phyloP scores from a whole-genome alignment of 1,140 invertebrate species.

The Pseudomyrmex sp. region DNA sequence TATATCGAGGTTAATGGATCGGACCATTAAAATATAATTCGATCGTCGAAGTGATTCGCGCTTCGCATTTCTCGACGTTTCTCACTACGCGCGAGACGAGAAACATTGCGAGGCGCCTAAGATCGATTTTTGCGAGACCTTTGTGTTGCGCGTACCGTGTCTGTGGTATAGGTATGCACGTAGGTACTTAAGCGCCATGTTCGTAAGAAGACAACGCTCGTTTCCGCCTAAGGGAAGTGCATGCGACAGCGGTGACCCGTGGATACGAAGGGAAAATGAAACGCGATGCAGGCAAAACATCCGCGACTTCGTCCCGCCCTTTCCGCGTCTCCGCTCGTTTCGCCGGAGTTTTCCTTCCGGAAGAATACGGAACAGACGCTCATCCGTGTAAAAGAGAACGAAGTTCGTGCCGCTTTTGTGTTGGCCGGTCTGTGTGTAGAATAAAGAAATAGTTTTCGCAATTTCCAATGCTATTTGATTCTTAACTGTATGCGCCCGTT shows the following conservation, averaged over 20 bases:
- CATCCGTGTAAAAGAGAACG: slow-evolving; percentile 28
- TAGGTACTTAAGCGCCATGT: background rate
- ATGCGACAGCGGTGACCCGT: slow-evolving; percentile 49
- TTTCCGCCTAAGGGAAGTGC: slow-evolving; percentile 7
- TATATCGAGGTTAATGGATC: slow-evolving; percentile 14
- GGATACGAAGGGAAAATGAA: slow-evolving; percentile 25
- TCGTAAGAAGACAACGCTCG: background rate
- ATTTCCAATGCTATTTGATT: slow-evolving; percentile 41
- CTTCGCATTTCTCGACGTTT: slow-evolving; percentile 26
- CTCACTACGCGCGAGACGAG: slow-evolving; percentile 3
- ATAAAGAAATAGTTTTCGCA: slow-evolving; percentile 55
- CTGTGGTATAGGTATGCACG: too few species aligned
- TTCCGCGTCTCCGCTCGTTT: slow-evolving; percentile 38
- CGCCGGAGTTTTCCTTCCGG: slow-evolving; percentile 38
- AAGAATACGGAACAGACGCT: slow-evolving; percentile 61
- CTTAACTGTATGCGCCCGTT: background rate
- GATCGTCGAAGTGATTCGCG: background rate
- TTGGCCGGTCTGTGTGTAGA: background rate
- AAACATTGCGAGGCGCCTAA: background rate
- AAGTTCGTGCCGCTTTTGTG: slow-evolving; percentile 33
- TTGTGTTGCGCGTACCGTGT: too few species aligned
- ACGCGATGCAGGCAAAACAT: background rate
- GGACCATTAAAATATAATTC: slow-evolving; percentile 19
- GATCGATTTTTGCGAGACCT: too few species aligned
- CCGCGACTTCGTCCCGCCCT: slow-evolving; percentile 3